phyloP scores from a whole-genome alignment of 1,140 invertebrate species.

The Drosophila ohnishii region DNA sequence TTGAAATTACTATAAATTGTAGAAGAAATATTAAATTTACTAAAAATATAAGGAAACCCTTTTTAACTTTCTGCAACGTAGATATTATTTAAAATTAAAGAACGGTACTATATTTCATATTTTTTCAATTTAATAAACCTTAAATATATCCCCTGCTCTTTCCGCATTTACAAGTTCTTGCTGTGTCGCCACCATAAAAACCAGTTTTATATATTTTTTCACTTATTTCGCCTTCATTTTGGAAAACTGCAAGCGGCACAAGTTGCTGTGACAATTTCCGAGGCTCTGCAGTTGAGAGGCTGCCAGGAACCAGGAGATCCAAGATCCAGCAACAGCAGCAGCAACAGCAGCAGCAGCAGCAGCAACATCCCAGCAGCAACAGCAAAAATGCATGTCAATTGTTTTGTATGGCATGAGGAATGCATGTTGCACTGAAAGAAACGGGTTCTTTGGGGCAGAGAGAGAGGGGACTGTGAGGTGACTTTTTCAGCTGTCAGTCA shows the following conservation, averaged over 20 bases:
- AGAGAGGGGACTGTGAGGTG: conserved; percentile 32
- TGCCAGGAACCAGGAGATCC: conserved; percentile 32
- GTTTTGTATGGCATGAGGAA: too few relatives aligned
- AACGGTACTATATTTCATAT: too few relatives aligned
- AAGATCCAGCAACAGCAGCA: conserved; percentile 12
- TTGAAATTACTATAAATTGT: not conserved
- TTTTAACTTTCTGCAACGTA: too few relatives aligned
- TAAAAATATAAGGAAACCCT: too few relatives aligned
- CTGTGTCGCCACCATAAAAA: conserved; percentile 12
- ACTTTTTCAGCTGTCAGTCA: conserved; percentile 59
- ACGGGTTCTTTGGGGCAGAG: conserved; percentile 43
- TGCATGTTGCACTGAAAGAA: conserved; percentile 68
- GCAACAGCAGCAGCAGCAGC: conserved; percentile 20
- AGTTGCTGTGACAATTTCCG: conserved; percentile 65
- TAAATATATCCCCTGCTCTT: too few relatives aligned
- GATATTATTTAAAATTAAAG: not conserved
- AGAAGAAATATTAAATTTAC: not conserved
- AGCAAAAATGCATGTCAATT: conserved; percentile 76
- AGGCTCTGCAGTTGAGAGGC: conserved; percentile 49
- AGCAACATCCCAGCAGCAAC: conserved; percentile 28
- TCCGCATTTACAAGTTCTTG: conserved; percentile 1
- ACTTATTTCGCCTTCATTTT: conserved; percentile 64
- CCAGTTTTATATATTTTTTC: conserved; percentile 32
- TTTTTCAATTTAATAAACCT: not conserved
- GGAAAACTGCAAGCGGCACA: conserved; percentile 61